phyloP scores from a whole-genome alignment of 2,888 invertebrate genomes.

The Tineola bisselliella region DNA sequence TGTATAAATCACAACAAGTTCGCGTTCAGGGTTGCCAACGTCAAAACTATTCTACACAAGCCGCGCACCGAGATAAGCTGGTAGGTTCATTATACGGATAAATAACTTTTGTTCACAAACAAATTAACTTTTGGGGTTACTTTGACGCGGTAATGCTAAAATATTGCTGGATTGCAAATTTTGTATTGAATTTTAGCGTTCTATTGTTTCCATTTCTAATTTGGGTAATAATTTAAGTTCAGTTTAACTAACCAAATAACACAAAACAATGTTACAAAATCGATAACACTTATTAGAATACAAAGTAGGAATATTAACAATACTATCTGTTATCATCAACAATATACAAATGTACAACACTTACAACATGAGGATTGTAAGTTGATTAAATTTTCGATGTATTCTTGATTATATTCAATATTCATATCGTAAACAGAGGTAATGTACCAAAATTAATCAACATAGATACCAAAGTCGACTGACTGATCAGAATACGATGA shows the following conservation, averaged over 20 bases:
- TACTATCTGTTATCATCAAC: background rate
- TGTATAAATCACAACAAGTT: conserved; percentile 43
- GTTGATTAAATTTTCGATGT: conserved; percentile 3
- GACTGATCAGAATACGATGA: conserved; percentile 20
- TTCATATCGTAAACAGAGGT: conserved; percentile 6
- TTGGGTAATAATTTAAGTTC: background rate
- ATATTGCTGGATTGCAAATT: conserved; percentile 2
- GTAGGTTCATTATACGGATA: conserved; percentile 47
- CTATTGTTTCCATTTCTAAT: background rate
- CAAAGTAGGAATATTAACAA: too few relatives aligned
- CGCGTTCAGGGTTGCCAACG: conserved; percentile 12
- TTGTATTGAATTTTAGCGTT: background rate
- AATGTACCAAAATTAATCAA: conserved; percentile 35
- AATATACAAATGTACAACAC: background rate
- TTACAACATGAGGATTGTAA: background rate
- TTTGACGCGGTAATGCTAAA: conserved; percentile 6
- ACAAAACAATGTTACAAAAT: too few relatives aligned
- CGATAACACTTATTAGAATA: too few relatives aligned
- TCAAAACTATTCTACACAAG: conserved; percentile 16
- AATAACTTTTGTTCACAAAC: conserved; percentile 38
- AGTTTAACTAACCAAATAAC: too few relatives aligned
- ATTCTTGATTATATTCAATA: background rate
- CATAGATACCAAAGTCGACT: conserved; percentile 23
- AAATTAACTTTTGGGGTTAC: conserved; percentile 26
- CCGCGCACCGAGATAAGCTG: conserved; percentile 31